phyloP scores from a whole-genome alignment of 2,113 vertebrate species.

The Gopherus flavomarginatus region DNA sequence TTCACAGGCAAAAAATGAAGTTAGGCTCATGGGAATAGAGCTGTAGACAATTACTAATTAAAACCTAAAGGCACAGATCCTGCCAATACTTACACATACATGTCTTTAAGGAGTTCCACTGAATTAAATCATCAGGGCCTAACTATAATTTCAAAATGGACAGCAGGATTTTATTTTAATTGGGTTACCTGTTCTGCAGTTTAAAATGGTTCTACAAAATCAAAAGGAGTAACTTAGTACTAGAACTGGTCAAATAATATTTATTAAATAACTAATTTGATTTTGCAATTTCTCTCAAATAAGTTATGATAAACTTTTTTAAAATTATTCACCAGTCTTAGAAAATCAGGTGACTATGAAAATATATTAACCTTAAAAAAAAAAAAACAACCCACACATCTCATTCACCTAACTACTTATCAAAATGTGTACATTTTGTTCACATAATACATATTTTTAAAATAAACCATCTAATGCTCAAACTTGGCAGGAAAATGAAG shows the following conservation, averaged over 20 bases:
- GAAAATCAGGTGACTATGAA: not conserved
- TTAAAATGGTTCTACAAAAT: constrained; percentile 1
- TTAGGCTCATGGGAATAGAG: not conserved
- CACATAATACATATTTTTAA: not conserved
- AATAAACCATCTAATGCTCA: not conserved
- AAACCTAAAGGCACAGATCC: not conserved
- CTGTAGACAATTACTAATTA: not conserved
- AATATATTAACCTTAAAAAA: not conserved
- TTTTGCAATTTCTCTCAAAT: not conserved
- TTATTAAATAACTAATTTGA: not conserved
- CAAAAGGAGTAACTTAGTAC: not conserved
- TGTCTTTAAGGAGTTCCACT: not conserved
- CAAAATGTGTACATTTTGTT: not conserved
- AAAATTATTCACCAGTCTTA: not conserved
- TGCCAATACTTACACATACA: not conserved
- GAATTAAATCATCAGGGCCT: not conserved
- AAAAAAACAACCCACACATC: not conserved
- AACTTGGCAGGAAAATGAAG: not conserved
- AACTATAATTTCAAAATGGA: not conserved
- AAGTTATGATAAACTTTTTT: not conserved
- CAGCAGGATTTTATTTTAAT: not conserved
- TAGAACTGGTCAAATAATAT: not conserved
- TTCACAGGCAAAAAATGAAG: not conserved
- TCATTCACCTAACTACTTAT: not conserved
- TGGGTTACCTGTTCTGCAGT: not conserved